These are phyloP conservation scores for Chrysolophus pictus DNA, from an alignment of 2,797 vertebrate species.

Conservation along the genomic window DNA sequence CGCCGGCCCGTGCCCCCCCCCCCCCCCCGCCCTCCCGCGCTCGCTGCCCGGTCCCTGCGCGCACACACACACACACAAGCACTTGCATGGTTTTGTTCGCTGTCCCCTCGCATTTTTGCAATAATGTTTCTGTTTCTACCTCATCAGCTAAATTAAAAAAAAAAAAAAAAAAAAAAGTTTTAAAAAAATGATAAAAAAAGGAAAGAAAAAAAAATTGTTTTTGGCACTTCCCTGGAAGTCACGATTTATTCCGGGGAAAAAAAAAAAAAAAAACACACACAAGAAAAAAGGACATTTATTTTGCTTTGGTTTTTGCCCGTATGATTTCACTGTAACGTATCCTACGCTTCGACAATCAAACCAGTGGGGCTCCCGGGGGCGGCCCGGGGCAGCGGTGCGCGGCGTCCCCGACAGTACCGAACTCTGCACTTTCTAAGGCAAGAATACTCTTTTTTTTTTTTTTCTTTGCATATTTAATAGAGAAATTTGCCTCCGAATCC, in stretches of 20 bases:
- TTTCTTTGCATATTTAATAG: conserved; percentile 50
- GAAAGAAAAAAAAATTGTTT: background rate
- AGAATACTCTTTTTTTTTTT: conserved; percentile 18
- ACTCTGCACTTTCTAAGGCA: conserved; percentile 76
- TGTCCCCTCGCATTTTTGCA: conserved; percentile 54
- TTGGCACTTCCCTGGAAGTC: conserved; percentile 76
- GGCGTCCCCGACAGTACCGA: conserved; percentile 30
- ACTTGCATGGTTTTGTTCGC: conserved; percentile 72
- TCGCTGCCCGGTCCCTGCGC: background rate
- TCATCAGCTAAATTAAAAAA: conserved; percentile 82
- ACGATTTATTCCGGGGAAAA: conserved; percentile 66
- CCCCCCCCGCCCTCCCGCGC: background rate
- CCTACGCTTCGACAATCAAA: conserved; percentile 92
- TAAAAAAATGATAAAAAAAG: background rate
- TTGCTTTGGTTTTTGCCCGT: conserved; percentile 73
- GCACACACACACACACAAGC: conserved; percentile 54
- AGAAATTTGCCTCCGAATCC: conserved; percentile 10
- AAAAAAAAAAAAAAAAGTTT: background rate
- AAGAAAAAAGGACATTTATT: conserved; percentile 37
- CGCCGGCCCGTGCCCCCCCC: background rate
- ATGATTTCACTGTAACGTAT: conserved; percentile 77
- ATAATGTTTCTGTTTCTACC: conserved; percentile 85
- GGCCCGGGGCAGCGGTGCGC: background rate
- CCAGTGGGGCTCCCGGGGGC: conserved; percentile 58
- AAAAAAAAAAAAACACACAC: too few species aligned